Evolutionary conservation across 2,888 invertebrate genomes (phyloP), one percentile per base, ranked within the genome.

Genomic region (Poecilus cupreus): DNA sequence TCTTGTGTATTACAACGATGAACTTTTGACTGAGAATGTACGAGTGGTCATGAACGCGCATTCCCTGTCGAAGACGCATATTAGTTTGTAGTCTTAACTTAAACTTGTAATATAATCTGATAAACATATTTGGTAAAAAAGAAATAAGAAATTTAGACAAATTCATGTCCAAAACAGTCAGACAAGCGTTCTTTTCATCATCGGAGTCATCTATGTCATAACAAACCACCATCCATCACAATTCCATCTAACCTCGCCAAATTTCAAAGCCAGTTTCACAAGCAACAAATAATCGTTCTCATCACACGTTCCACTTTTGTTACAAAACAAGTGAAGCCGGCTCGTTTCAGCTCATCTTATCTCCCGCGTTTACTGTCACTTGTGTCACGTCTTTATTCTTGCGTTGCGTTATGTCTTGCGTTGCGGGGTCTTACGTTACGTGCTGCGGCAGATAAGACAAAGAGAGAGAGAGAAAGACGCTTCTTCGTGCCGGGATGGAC

Each of bases 291-390:
- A 51, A 60, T 60, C 60, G 60, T 60, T 60, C 32, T 26, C 60
- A 60, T 60, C 60, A 18, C 60, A 60, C 60, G 60, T 60, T 32
- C 60, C 60, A 60, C 60, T 60, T 60, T 51, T 51, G 13, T 18
- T 10, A 43, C 18, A 18, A 51, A 51, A 51, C 51, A 51, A 51
- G 51, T 51, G 51, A 51, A 51, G 51, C 51, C 51, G 51, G 13
- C 51, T 51, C 51, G 11, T 51, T 13, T 18, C 51, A 32, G 32
- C 32, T 32, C 32, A 32, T 32, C 32, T 32, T 32, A 32, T 46
- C 13, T 32, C 32, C 32, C 13, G 46, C 46, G 10, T 46, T 46
- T 46, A 46, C 46, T 46, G 46, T 46, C 46, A 46, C 46, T 46
- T 46, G 46, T 46, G 46, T 46, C 46, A 46, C 46, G 46, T 46